Evolutionary conservation across 2,797 vertebrate genomes (phyloP), one percentile per base, ranked within the genome.

Genomic region (Diceros bicornis): DNA sequence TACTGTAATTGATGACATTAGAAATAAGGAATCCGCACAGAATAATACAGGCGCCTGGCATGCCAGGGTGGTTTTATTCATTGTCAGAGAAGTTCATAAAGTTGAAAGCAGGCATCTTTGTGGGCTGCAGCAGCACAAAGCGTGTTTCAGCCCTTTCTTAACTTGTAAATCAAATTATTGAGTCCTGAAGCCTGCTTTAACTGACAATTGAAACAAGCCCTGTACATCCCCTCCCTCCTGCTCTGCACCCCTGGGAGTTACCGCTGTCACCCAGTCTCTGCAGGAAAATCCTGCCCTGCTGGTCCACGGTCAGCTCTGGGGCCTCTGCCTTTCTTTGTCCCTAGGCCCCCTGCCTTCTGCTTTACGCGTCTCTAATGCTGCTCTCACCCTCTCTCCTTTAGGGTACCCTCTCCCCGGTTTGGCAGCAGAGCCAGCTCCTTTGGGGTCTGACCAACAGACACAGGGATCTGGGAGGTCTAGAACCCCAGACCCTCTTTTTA

Each of bases 1-100:
- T 97, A 95, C 92, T 97, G 96, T 98, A 97, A 98, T 96, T 98
- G 98, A 97, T 94, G 96, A 97, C 97, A 97, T 96, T 98, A 97
- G 94, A 96, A 97, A 96, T 93, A 84, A 88, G 88, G 97, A 66
- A 97, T 85, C 93, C 1, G 20, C 84, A 4, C 90, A 47, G 96
- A 96, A 97, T 97, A 97, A 96, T 95, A 81, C 92, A 88, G 89
- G 94, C 4, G 7, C 90, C 94, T 98, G 97, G 95, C 98, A 97
- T 85, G 97, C 97, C 96, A 91, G 66, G 91, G 81, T 34, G 96
- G 94, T 94, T 98, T 98, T 97, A 98, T 98, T 98, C 98, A 96
- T 98, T 96, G 97, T 96, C 83, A 57, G 90, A 97, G 98, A 96
- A 96, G 97, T 98, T 97, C 97, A 97, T 98, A 95, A 98, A 98